Evolutionary conservation across 2,797 vertebrate genomes (phyloP).

Genomic region (Galagoides demidoff): DNA sequence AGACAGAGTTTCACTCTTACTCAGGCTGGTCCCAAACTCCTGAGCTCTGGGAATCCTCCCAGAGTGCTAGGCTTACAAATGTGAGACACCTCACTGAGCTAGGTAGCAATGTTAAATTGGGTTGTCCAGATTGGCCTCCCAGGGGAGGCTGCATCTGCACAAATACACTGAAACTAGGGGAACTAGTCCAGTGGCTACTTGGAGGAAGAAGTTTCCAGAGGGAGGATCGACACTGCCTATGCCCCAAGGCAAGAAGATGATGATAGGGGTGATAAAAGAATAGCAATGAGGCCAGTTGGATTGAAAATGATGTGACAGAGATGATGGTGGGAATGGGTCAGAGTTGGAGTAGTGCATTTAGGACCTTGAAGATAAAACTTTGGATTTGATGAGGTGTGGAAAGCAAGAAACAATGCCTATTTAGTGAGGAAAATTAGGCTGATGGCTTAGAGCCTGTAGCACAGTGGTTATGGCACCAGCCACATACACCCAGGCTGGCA

Average conservation of each 20-base stretch:
- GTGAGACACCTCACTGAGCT: too few relatives aligned
- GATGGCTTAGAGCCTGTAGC: too few relatives aligned
- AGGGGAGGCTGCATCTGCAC: background rate
- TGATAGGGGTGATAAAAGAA: too few relatives aligned
- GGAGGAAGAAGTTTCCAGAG: background rate
- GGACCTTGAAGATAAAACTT: background rate
- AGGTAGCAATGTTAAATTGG: background rate
- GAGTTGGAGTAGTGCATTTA: too few relatives aligned
- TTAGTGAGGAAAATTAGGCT: background rate
- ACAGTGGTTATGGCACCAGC: too few relatives aligned
- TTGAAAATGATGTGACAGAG: background rate
- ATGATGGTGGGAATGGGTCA: background rate
- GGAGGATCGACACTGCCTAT: rapidly evolving
- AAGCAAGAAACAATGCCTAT: background rate
- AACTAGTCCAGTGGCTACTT: background rate
- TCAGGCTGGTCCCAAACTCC: too few relatives aligned
- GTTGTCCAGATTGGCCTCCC: background rate
- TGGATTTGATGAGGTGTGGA: background rate
- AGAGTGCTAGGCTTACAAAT: too few relatives aligned
- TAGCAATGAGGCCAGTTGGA: rapidly evolving
- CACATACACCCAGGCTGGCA: too few relatives aligned
- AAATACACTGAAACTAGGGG: background rate
- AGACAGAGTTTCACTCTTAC: too few relatives aligned
- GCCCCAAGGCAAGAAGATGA: background rate
- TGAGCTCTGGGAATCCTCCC: too few relatives aligned